phyloP scores from a whole-genome alignment of 2,797 vertebrate genomes.

The Dicrostonyx torquatus region DNA sequence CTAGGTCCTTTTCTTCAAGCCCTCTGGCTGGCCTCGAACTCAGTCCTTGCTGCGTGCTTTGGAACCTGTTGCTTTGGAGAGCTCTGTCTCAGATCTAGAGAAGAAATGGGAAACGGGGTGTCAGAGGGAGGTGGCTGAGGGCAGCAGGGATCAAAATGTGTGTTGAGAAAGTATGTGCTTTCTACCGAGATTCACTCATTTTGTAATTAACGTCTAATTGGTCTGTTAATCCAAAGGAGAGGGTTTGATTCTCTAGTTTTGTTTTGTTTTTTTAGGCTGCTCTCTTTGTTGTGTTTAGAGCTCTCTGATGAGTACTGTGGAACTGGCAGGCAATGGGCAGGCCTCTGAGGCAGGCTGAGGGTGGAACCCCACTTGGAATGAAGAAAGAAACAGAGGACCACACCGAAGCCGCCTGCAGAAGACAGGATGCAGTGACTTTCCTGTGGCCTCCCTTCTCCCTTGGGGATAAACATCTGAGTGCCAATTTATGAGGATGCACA shows the following conservation, averaged over 20 bases:
- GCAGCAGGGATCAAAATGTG: background rate
- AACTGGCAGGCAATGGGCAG: background rate
- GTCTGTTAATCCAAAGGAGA: background rate
- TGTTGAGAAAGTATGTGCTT: background rate
- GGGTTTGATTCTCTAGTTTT: background rate
- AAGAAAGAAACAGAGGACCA: background rate
- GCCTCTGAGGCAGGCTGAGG: conserved; percentile 12
- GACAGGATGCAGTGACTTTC: background rate
- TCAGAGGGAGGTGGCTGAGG: background rate
- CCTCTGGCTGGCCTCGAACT: background rate
- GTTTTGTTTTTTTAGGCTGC: background rate
- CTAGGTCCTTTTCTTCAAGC: background rate
- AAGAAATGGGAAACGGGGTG: background rate
- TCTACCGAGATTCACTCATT: background rate
- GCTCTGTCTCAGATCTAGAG: background rate
- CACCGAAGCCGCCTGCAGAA: background rate
- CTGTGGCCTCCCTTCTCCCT: background rate
- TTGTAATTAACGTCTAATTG: background rate
- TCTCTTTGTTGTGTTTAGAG: background rate
- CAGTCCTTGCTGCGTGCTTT: background rate
- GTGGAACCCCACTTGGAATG: background rate
- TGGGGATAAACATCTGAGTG: background rate
- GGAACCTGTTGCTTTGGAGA: background rate
- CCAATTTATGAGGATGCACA: background rate
- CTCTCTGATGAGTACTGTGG: background rate